These are phyloP conservation scores for Rousettus madagascariensis DNA, from an alignment of 2,797 vertebrate genomes.

Conservation along the genomic window DNA sequence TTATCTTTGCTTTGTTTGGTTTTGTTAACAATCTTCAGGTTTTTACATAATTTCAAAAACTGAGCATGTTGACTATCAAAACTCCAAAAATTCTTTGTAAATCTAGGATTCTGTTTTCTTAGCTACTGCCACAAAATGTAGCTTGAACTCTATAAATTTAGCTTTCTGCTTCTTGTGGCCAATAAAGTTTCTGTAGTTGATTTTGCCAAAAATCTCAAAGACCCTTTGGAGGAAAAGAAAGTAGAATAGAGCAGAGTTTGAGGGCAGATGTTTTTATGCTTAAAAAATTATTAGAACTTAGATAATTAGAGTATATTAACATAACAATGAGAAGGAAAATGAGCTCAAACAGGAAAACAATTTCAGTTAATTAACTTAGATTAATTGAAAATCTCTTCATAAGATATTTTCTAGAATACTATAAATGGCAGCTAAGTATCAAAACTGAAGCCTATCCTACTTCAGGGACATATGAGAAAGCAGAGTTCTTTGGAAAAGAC, in stretches of 20 bases:
- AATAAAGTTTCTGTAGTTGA: not conserved
- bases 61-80: not conserved
- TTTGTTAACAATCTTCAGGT: conserved; percentile 12
- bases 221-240: not conserved
- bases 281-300: not conserved
- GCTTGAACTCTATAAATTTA: not conserved
- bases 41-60: conserved; percentile 8
- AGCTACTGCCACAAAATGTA: not conserved
- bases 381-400: not conserved
- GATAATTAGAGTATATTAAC: not conserved
- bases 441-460: not conserved
- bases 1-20: conserved; percentile 16
- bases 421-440: not conserved
- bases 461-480: not conserved
- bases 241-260: not conserved
- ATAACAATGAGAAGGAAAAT: conserved; percentile 27
- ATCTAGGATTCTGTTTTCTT: conserved; percentile 28
- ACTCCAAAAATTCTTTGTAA: not conserved
- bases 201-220: conserved; percentile 4
- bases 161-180: not conserved
- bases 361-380: conserved; percentile 3
- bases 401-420: conserved; percentile 4
- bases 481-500: not conserved
- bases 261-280: not conserved
- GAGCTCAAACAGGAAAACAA: not conserved